Conservation (phyloP, 2,113 vertebrate species). For the Ochotona princeps region DNA sequence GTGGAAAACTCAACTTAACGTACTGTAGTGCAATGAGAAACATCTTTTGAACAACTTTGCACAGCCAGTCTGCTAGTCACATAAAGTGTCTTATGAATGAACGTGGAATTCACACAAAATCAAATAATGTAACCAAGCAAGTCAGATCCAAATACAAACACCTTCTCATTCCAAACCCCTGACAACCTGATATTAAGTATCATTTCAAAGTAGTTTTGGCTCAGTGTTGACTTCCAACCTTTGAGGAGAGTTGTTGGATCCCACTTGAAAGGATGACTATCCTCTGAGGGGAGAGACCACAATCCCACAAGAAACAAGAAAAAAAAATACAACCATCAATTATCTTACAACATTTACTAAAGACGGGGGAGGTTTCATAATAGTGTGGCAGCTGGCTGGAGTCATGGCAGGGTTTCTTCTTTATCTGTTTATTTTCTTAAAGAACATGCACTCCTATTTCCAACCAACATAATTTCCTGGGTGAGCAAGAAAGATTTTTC, state of each 20-base stretch:
- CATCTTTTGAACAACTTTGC: not conserved
- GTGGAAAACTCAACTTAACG: not conserved
- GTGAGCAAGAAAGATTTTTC: constrained; percentile 34
- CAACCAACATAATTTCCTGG: not conserved
- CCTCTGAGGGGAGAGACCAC: constrained; percentile 79
- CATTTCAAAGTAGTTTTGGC: constrained; percentile 81
- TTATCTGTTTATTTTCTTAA: constrained; percentile 64
- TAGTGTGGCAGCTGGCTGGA: constrained; percentile 51
- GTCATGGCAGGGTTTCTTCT: constrained; percentile 45
- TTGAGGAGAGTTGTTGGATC: constrained; percentile 80
- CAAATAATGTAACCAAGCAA: constrained; percentile 10
- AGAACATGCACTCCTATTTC: not conserved
- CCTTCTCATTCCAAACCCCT: constrained; percentile 72
- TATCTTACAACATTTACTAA: constrained; percentile 74
- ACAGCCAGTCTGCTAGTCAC: not conserved
- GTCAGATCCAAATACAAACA: constrained; percentile 54
- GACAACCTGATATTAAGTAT: constrained; percentile 79
- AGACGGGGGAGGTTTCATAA: constrained; percentile 56
- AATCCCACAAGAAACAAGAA: constrained; percentile 80
- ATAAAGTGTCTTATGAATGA: not conserved
- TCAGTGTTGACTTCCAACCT: constrained; percentile 77
- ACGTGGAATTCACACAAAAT: constrained; percentile 20
- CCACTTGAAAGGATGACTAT: constrained; percentile 82
- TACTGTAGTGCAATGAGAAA: not conserved
- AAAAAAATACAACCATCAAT: constrained; percentile 71